phyloP scores from a whole-genome alignment of 2,113 vertebrate species.

The Leuciscus idus region DNA sequence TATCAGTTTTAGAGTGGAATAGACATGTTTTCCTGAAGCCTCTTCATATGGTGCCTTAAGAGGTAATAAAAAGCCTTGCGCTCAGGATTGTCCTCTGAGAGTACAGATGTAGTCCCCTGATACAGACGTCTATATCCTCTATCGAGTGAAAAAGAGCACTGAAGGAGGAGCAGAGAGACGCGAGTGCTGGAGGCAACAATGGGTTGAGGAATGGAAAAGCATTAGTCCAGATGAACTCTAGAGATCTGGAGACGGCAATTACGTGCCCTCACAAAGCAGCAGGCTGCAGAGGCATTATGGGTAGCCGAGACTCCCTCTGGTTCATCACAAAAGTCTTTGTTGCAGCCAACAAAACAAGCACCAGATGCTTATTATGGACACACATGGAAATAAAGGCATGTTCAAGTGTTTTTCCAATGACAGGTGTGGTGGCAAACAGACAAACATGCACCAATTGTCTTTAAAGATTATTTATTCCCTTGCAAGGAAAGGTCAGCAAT shows the following conservation, averaged over 20 bases:
- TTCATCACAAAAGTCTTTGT: slow-evolving; percentile 4
- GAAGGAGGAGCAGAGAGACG: slow-evolving; percentile 22
- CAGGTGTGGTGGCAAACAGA: background rate
- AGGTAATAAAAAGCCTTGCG: background rate
- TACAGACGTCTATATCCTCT: background rate
- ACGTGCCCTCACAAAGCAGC: slow-evolving; percentile 15
- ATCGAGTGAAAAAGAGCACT: background rate
- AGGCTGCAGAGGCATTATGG: slow-evolving; percentile 3
- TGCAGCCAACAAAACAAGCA: slow-evolving; percentile 19
- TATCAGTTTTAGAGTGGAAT: background rate
- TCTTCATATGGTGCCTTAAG: background rate
- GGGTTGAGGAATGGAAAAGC: background rate
- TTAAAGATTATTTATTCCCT: no score
- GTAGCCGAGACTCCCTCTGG: background rate
- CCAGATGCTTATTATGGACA: background rate
- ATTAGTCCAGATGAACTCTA: slow-evolving; percentile 21
- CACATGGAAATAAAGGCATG: background rate
- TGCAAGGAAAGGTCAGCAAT: no score
- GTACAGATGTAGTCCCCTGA: slow-evolving; percentile 2
- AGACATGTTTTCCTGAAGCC: background rate
- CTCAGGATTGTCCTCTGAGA: background rate
- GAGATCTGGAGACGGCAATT: slow-evolving; percentile 10
- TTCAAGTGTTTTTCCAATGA: background rate
- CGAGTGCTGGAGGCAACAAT: slow-evolving; percentile 4
- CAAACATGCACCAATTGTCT: no score